Base-by-base conservation (phyloP, 2,797 vertebrate genomes). In the Onychomys torridus region DNA sequence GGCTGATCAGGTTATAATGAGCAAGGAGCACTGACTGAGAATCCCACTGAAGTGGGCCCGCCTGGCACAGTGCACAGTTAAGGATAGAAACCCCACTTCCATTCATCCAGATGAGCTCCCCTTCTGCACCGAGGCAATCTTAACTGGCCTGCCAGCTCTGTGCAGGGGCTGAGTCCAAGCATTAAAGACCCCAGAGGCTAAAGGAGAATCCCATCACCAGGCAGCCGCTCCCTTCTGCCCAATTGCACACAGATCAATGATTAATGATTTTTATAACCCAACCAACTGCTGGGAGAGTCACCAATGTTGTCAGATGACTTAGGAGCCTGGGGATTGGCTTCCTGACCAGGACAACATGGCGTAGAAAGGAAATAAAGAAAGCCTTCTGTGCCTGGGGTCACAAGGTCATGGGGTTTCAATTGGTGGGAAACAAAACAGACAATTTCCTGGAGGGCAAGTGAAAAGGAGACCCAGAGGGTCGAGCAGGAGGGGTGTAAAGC, bases 281-380 rank as follows among this genome's bases (percentile, higher is more conserved):
- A 52, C 3, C 5, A 43, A 57, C 40, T 23, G 1, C 43, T 37
- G 93, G n/a, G 55, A 7, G 17, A 40, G 32, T 90, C 34, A 4
- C 65, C 67, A 37, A 34, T 40, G 14, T 34, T 84, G 63, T 86
- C 83, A 81, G 12, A 65, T 61, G n/a, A 89, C 86, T 52, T 5
- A 57, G 37, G 85, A 55, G n/a, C 49, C 6, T 63, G 61, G 67
- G 57, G 14, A 69, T 34, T 34, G 25, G 37, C 57, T 67, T 95
- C 49, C 40, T 82, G 49, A 59, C 85, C 34, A 77, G 89, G 69
- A 34, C 73, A 77, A 6, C 2, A 17, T 32, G 69, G 67, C 34
- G 84, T 86, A 75, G 83, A 55, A 76, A 76, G 89, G 57, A 96
- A 94, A 95, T 69, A 89, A 93, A 75, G 94, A 81, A 46, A 90